These are phyloP conservation scores for Onthophagus sagittarius DNA, from an alignment of 2,888 invertebrate species.

Conservation along the genomic window DNA sequence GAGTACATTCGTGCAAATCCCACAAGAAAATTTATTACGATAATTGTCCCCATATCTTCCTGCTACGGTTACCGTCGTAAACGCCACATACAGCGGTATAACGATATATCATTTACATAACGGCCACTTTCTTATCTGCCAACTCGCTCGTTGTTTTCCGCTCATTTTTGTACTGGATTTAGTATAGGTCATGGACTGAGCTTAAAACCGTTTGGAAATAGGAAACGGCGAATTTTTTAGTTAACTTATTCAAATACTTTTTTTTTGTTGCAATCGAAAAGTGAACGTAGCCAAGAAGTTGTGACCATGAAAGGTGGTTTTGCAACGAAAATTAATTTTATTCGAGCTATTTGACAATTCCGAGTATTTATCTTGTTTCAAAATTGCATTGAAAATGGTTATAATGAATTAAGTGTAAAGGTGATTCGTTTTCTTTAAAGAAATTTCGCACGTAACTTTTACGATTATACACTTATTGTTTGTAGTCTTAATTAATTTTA, in stretches of 20 bases:
- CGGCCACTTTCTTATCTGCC: not conserved
- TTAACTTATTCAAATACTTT: not conserved
- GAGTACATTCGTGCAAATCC: not conserved
- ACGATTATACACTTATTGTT: not conserved
- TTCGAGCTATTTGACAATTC: not conserved
- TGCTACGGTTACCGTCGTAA: not conserved
- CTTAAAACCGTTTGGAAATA: not conserved
- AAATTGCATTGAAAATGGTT: not conserved
- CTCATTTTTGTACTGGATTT: not conserved
- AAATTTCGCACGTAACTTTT: not conserved
- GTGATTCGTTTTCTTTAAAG: not conserved
- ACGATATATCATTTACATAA: not conserved
- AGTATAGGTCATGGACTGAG: not conserved
- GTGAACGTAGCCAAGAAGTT: not conserved
- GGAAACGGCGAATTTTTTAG: not conserved
- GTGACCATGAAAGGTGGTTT: not conserved
- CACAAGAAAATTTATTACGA: not conserved
- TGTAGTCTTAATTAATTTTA: not conserved
- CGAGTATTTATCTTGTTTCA: not conserved
- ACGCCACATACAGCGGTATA: not conserved
- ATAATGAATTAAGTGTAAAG: not conserved
- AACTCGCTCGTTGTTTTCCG: not conserved
- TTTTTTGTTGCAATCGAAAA: not conserved
- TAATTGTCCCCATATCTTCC: not conserved
- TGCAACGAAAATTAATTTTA: not conserved